phyloP scores from a whole-genome alignment of 2,888 invertebrate genomes.

The Ochropleura plecta region DNA sequence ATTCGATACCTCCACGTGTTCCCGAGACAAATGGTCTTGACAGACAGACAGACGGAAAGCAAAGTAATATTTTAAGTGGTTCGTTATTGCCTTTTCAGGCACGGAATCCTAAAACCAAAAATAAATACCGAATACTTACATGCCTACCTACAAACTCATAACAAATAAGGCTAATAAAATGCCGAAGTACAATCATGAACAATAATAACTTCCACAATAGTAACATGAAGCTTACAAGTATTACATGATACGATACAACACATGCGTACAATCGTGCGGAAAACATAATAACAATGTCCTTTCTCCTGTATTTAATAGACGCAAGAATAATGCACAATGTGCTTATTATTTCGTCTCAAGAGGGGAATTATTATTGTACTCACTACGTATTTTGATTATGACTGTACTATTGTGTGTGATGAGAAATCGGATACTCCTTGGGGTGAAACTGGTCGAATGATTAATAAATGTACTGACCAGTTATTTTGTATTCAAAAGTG shows the following conservation, averaged over 20 bases:
- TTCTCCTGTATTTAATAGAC: conserved; percentile 76
- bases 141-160: background rate
- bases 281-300: conserved; percentile 73
- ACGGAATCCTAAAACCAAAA: too few relatives aligned
- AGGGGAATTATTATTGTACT: conserved; percentile 56
- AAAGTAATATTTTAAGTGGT: too few relatives aligned
- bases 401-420: conserved; percentile 52
- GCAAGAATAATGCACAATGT: conserved; percentile 72
- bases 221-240: conserved; percentile 73
- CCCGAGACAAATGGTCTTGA: too few relatives aligned
- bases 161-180: conserved; percentile 48
- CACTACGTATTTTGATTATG: conserved; percentile 45
- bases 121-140: background rate
- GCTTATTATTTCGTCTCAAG: conserved; percentile 67
- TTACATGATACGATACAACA: conserved; percentile 74
- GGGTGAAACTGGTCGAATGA: conserved; percentile 23
- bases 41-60: too few relatives aligned
- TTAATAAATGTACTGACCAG: conserved; percentile 36
- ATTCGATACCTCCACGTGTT: too few relatives aligned
- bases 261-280: conserved; percentile 77
- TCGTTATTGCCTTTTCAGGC: too few relatives aligned
- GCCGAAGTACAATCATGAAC: conserved; percentile 31
- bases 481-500: conserved; percentile 24
- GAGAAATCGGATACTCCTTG: conserved; percentile 45
- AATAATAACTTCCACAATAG: conserved; percentile 69